A percentile compares a stretch with the other conserved stretches of the same genome.
Conservation (phyloP, 1,140 invertebrate species). For the Ridgeia piscesae region DNA sequence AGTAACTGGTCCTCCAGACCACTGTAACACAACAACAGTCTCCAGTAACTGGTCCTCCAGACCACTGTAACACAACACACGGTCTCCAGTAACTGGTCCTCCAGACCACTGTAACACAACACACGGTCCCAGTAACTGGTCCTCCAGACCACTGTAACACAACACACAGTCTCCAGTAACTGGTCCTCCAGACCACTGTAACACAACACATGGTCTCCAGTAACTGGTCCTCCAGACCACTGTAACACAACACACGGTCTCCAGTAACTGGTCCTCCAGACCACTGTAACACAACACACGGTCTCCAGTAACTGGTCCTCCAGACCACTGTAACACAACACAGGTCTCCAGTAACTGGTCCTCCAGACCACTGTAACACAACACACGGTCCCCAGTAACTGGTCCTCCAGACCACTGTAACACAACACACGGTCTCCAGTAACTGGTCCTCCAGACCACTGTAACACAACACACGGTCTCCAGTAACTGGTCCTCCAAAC, state of each 20-base stretch:
- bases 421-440: constrained; percentile 71
- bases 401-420: constrained; percentile 77
- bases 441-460: constrained; percentile 84
- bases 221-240: neutral
- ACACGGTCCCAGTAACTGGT: neutral
- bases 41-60: constrained; percentile 55
- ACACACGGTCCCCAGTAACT: constrained; percentile 78
- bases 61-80: constrained; percentile 54
- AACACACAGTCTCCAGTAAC: constrained; percentile 74
- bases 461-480: constrained; percentile 23
- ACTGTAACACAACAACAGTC: constrained; percentile 62
- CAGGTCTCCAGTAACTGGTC: constrained; percentile 86
- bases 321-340: constrained; percentile 58
- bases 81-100: constrained; percentile 84
- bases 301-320: constrained; percentile 62
- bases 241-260: constrained; percentile 64
- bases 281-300: constrained; percentile 65
- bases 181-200: constrained; percentile 81
- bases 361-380: constrained; percentile 68
- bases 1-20: too few relatives aligned
- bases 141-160: neutral
- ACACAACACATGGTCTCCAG: neutral
- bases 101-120: constrained; percentile 65
- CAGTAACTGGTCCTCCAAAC: too few relatives aligned
- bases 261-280: constrained; percentile 84